Percentiles rank a stretch among this genome's conserved stretches.
These are phyloP conservation scores for Palythoa heliodiscus DNA, from an alignment of 92 coral and sea anemone species.

Conservation along the genomic window DNA sequence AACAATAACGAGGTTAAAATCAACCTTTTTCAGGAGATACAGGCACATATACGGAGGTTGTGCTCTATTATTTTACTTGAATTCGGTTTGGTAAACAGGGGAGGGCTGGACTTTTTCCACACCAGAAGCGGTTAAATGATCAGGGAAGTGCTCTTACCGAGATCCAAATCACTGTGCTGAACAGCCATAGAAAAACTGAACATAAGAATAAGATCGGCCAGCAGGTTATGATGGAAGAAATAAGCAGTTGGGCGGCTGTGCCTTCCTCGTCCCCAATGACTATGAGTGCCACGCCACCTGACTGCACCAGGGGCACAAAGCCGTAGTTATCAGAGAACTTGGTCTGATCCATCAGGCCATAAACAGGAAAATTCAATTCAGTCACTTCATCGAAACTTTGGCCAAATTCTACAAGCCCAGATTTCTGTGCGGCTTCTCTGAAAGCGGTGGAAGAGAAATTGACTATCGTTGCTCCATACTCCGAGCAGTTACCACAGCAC, in stretches of 20 bases:
- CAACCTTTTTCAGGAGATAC: too few relatives aligned
- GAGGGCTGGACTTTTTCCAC: too few relatives aligned
- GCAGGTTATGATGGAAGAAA: conserved; percentile 75
- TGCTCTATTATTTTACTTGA: too few relatives aligned
- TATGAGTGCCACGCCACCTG: conserved; percentile 89
- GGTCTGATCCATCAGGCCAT: conserved; percentile 83
- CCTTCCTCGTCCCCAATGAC: conserved; percentile 89
- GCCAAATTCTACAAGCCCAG: conserved; percentile 73
- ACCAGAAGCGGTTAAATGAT: background rate
- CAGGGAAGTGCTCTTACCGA: conserved; percentile 64
- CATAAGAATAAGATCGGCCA: conserved; percentile 84
- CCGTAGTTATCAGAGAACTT: conserved; percentile 71
- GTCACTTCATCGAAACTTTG: conserved; percentile 70
- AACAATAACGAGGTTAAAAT: too few relatives aligned
- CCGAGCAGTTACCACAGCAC: conserved; percentile 85
- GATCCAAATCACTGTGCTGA: conserved; percentile 83
- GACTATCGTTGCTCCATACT: conserved; percentile 54
- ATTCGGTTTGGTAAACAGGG: too few relatives aligned
- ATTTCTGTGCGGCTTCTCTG: conserved; percentile 56
- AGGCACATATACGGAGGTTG: too few relatives aligned
- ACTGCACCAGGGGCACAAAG: conserved; percentile 85
- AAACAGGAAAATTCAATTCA: conserved; percentile 87
- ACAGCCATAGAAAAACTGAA: conserved; percentile 76
- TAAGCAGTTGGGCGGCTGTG: conserved; percentile 69
- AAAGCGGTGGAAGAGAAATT: conserved; percentile 55